Conservation (phyloP, 37 sponge, comb jelly and placozoan species). For the Hexactinellida sp. region DNA sequence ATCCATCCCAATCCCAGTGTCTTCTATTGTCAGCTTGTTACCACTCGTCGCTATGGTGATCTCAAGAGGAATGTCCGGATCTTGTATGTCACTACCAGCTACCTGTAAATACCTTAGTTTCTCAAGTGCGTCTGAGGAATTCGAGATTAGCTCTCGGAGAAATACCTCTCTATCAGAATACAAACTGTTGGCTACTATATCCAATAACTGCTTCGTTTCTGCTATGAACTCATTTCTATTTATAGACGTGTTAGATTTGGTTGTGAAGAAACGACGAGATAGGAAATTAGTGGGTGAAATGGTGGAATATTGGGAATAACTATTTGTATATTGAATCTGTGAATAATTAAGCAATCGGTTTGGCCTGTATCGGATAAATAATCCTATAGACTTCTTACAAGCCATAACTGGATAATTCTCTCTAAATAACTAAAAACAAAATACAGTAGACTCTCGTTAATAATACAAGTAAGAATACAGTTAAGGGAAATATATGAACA, state of each 20-base stretch:
- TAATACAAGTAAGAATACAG: too few species aligned
- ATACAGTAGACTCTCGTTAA: too few species aligned
- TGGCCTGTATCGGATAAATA: too few species aligned
- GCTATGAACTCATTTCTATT: slow-evolving; percentile 26
- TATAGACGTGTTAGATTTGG: not conserved
- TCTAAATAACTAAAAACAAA: too few species aligned
- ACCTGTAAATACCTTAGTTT: slow-evolving; percentile 30
- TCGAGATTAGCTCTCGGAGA: slow-evolving; percentile 35
- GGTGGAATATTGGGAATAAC: not conserved
- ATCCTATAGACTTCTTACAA: too few species aligned
- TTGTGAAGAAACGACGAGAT: not conserved
- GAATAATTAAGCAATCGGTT: too few species aligned
- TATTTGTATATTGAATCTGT: too few species aligned
- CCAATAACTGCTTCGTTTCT: slow-evolving; percentile 39
- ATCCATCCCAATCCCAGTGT: slow-evolving; percentile 37
- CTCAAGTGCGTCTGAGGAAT: slow-evolving; percentile 46
- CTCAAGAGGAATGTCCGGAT: slow-evolving; percentile 11
- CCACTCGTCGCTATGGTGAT: slow-evolving; percentile 22
- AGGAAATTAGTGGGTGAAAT: not conserved
- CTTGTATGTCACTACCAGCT: slow-evolving; percentile 29
- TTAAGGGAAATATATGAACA: too few species aligned
- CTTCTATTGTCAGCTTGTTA: slow-evolving; percentile 31
- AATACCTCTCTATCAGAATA: slow-evolving; percentile 49
- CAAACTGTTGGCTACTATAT: slow-evolving; percentile 38
- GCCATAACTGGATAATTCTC: too few species aligned